Percentiles rank a stretch among this genome's conserved stretches.
phyloP scores from a whole-genome alignment of 2,888 invertebrate genomes.

The Aromia moschata region DNA sequence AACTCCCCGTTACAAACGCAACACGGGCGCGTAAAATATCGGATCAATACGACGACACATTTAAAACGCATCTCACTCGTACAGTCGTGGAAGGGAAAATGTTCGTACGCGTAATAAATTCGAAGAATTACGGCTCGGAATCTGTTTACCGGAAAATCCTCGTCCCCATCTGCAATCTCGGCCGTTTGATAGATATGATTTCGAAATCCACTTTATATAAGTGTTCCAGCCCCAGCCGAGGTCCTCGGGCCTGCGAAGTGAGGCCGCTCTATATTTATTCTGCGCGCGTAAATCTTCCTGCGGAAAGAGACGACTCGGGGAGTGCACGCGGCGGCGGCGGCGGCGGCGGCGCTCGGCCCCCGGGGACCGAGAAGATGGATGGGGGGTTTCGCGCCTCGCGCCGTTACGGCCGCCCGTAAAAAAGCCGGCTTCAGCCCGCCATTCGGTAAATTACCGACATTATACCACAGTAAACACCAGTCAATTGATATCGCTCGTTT shows the following conservation, averaged over 20 bases:
- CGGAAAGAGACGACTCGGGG: conserved; percentile 51
- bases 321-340: conserved; percentile 36
- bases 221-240: conserved; percentile 48
- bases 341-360: too few relatives aligned
- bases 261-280: conserved; percentile 52
- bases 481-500: conserved; percentile 57
- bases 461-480: conserved; percentile 59
- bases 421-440: conserved; percentile 51
- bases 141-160: conserved; percentile 13
- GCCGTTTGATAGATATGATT: conserved; percentile 58
- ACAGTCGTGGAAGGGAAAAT: background rate
- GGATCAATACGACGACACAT: too few relatives aligned
- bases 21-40: too few relatives aligned
- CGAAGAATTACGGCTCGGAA: background rate
- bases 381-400: conserved; percentile 52
- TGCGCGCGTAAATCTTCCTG: conserved; percentile 55
- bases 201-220: conserved; percentile 61
- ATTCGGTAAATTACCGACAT: conserved; percentile 52
- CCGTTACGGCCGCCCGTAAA: conserved; percentile 50
- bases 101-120: background rate
- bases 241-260: conserved; percentile 41
- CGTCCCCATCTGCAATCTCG: conserved; percentile 39
- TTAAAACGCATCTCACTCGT: too few relatives aligned
- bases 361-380: conserved; percentile 53
- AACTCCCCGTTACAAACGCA: too few relatives aligned